A percentile compares a stretch with the other conserved stretches of the same genome.
phyloP scores from a whole-genome alignment of 2,113 vertebrate genomes.

The Australoheros scitulus region DNA sequence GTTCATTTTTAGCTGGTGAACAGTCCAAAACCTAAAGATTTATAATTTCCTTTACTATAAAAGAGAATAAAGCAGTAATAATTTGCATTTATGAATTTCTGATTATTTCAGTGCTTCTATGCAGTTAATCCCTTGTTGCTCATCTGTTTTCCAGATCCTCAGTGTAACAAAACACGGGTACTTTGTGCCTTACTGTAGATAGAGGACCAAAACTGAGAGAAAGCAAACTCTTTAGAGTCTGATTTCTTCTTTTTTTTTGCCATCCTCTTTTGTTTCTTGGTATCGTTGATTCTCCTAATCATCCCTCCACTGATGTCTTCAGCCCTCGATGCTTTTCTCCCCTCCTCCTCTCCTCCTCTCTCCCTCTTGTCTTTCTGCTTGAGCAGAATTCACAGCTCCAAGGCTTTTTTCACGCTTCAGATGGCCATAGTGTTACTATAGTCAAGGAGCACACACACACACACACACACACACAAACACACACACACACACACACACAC shows the following conservation, averaged over 20 bases:
- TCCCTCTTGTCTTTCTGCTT: constrained; percentile 57
- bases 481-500: background rate
- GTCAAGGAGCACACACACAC: constrained; percentile 4
- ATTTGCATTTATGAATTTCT: background rate
- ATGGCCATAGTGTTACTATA: constrained; percentile 60
- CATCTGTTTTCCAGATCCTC: background rate
- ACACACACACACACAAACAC: background rate
- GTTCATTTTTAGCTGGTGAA: background rate
- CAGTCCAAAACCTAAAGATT: background rate
- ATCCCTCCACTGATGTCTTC: background rate
- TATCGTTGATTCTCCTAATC: background rate
- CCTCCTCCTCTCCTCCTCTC: background rate
- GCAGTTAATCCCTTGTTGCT: background rate
- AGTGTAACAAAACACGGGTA: background rate
- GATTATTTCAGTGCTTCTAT: background rate
- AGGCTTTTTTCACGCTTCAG: constrained; percentile 63
- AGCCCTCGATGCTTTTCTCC: background rate
- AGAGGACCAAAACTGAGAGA: background rate
- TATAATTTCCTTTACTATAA: background rate
- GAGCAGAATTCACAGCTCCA: constrained; percentile 56
- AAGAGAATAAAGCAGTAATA: background rate
- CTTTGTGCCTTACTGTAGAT: background rate
- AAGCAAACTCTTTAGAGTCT: background rate
- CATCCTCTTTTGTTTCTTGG: background rate
- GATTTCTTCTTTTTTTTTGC: background rate